Percentiles rank a stretch among this genome's conserved stretches.
phyloP scores from a whole-genome alignment of 2,113 vertebrate genomes.

The Astur gentilis region DNA sequence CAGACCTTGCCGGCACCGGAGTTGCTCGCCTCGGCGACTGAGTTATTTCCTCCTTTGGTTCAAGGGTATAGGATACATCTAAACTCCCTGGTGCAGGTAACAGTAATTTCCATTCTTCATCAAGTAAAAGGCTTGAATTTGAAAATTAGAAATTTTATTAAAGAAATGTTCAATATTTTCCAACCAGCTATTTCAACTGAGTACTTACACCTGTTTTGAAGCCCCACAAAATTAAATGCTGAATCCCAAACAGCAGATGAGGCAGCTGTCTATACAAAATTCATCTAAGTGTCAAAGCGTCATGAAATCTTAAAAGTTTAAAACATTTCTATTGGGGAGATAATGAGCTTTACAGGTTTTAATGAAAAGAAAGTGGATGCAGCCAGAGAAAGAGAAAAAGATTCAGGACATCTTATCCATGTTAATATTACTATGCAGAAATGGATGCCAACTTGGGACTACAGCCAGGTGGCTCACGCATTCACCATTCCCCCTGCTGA shows the following conservation, averaged over 20 bases:
- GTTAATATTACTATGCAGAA: background rate
- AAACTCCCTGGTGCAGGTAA: background rate
- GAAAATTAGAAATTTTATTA: background rate
- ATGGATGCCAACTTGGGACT: background rate
- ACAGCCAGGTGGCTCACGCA: background rate
- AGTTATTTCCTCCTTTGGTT: background rate
- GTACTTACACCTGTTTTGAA: background rate
- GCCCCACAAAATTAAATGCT: background rate
- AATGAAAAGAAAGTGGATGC: background rate
- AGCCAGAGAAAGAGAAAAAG: background rate
- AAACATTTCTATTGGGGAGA: background rate
- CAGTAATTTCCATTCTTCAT: background rate
- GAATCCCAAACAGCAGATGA: background rate
- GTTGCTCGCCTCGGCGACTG: background rate
- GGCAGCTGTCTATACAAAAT: background rate
- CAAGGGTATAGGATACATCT: background rate
- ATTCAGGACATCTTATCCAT: background rate
- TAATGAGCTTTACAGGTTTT: background rate
- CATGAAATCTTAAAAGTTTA: background rate
- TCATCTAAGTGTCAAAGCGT: background rate
- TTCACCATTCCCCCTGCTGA: background rate
- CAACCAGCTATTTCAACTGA: background rate
- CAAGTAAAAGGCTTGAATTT: background rate
- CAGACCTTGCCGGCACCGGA: fast-evolving
- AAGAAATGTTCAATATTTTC: background rate